Conservation (phyloP, 2,888 invertebrate species). For the Harpalus rufipes region DNA sequence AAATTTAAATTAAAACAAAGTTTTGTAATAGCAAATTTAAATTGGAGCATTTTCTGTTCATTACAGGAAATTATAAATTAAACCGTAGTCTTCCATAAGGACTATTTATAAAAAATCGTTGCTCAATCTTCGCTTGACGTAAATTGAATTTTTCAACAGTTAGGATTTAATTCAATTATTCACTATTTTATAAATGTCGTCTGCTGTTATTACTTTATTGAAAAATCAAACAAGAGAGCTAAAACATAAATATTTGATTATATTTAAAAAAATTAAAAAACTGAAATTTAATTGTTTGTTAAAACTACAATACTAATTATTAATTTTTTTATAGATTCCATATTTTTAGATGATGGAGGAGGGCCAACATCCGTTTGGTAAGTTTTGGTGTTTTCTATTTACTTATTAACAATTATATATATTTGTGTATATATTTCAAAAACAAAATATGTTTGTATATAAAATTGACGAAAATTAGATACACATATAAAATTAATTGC, state of each 20-base stretch:
- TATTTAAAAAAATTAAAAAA: neutral
- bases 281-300: no score
- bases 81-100: neutral
- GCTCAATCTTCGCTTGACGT: neutral
- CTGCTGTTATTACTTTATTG: constrained; percentile 15
- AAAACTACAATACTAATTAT: no score
- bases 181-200: constrained; percentile 35
- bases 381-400: no score
- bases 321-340: no score
- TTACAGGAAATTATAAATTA: constrained; percentile 16
- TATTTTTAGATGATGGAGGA: no score
- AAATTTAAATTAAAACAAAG: neutral
- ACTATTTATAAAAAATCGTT: constrained; percentile 39
- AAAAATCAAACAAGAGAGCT: constrained; percentile 26
- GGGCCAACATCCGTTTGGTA: no score
- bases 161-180: constrained; percentile 39
- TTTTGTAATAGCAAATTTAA: constrained; percentile 1
- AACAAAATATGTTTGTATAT: no score
- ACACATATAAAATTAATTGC: no score
- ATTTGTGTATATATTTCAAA: no score
- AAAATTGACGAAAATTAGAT: no score
- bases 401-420: no score
- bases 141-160: constrained; percentile 37
- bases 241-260: constrained; percentile 17
- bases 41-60: neutral